Conservation (phyloP, 1,140 invertebrate species). For the Eueides isabella region DNA sequence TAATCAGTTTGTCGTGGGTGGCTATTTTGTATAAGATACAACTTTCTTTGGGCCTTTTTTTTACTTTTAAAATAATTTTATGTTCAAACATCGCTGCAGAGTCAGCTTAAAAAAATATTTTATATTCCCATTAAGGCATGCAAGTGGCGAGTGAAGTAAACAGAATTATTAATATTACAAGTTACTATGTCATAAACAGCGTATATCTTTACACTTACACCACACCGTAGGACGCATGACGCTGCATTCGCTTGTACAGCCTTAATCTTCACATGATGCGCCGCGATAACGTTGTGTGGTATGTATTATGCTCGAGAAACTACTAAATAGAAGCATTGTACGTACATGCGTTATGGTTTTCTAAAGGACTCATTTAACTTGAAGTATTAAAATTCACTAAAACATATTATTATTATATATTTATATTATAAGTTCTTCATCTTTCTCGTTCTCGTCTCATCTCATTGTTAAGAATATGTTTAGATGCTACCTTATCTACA, state of each 20-base stretch:
- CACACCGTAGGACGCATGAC: slow-evolving; percentile 67
- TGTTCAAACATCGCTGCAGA: too few species aligned
- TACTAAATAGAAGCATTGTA: slow-evolving; percentile 1
- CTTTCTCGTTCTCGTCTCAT: too few species aligned
- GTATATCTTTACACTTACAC: slow-evolving; percentile 35
- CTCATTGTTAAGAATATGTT: too few species aligned
- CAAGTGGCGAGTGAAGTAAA: too few species aligned
- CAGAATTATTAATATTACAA: background rate
- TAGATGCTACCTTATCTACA: too few species aligned
- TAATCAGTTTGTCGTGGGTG: too few species aligned
- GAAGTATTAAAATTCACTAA: background rate
- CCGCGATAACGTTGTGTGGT: slow-evolving; percentile 66
- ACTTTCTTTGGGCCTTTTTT: too few species aligned
- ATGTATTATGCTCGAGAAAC: background rate
- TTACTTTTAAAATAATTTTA: too few species aligned
- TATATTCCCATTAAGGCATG: too few species aligned
- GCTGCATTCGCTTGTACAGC: slow-evolving; percentile 72
- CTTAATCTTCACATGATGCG: slow-evolving; percentile 77
- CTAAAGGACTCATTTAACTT: background rate
- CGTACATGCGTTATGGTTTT: background rate
- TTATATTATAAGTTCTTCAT: too few species aligned
- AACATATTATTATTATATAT: background rate
- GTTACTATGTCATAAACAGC: background rate
- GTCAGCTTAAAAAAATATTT: too few species aligned
- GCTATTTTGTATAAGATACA: too few species aligned